Percentiles rank a stretch among this genome's conserved stretches.
Evolutionary conservation across 2,888 invertebrate species (phyloP).

Genomic region (Epirrita christyi): DNA sequence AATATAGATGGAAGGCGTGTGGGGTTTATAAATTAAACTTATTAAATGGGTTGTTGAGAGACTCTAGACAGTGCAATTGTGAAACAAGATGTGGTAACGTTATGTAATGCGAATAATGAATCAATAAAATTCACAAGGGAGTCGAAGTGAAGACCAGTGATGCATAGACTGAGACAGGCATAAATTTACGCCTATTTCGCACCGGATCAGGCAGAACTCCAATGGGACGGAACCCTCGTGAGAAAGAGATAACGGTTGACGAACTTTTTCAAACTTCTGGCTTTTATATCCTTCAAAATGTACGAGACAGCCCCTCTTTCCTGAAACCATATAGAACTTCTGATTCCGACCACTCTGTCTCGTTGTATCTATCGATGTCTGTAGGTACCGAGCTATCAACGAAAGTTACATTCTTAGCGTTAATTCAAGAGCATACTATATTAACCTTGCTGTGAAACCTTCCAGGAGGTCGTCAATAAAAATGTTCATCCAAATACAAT

Average conservation of each 20-base stretch:
- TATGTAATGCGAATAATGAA: constrained; percentile 6
- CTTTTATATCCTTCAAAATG: background rate
- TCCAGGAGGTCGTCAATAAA: constrained; percentile 2
- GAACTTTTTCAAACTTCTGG: background rate
- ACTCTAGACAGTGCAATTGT: background rate
- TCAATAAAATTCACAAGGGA: constrained; percentile 16
- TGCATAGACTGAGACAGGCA: background rate
- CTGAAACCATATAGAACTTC: no score
- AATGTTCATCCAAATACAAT: constrained; percentile 8
- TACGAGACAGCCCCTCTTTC: no score
- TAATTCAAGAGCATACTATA: background rate
- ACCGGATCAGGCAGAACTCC: background rate
- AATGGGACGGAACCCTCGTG: background rate
- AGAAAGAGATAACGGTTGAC: background rate
- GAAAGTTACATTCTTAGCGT: background rate
- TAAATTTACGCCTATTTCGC: background rate
- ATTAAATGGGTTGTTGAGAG: background rate
- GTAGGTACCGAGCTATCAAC: no score
- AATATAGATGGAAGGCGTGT: background rate
- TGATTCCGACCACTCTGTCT: no score
- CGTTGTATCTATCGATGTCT: no score
- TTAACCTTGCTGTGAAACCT: background rate
- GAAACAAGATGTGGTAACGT: background rate
- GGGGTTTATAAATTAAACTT: background rate
- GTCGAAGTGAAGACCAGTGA: background rate